Evolutionary conservation across 2,888 invertebrate genomes (phyloP).

Genomic region (Drosophila ezoana): DNA sequence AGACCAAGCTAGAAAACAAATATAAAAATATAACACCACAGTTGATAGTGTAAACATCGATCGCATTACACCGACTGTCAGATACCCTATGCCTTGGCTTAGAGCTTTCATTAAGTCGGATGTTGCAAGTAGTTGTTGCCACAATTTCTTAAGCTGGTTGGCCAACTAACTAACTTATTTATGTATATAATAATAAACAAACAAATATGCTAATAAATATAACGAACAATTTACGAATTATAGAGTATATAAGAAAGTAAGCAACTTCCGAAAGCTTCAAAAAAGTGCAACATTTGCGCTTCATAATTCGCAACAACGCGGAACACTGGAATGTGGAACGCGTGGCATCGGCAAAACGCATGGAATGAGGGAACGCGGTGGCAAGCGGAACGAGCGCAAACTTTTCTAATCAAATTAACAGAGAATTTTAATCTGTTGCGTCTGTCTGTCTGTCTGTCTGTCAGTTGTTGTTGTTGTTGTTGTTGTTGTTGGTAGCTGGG

Average conservation of each 20-base stretch:
- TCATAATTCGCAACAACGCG: constrained; percentile 35
- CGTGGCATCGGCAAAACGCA: background rate
- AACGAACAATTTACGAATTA: too few relatives aligned
- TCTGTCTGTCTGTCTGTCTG: constrained; percentile 17
- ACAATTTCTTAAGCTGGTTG: too few relatives aligned
- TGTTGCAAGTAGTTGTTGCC: too few relatives aligned
- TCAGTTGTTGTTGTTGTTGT: constrained; percentile 18
- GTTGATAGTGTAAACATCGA: background rate
- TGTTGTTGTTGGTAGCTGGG: constrained; percentile 44
- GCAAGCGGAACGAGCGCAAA: constrained; percentile 43
- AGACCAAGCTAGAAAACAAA: constrained; percentile 4
- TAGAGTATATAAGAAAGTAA: too few relatives aligned
- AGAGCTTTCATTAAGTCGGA: too few relatives aligned
- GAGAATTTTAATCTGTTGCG: constrained; percentile 64
- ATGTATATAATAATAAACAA: too few relatives aligned
- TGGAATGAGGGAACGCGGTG: background rate
- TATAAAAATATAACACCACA: background rate
- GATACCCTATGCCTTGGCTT: background rate
- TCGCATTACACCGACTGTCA: background rate
- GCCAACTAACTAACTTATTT: too few relatives aligned
- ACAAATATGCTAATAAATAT: too few relatives aligned
- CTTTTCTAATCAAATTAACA: constrained; percentile 83
- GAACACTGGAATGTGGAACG: constrained; percentile 7
- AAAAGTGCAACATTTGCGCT: constrained; percentile 40
- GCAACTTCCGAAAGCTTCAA: too few relatives aligned